Conservation (phyloP, 1,140 invertebrate genomes). For the Ceratosolen fusciceps region DNA sequence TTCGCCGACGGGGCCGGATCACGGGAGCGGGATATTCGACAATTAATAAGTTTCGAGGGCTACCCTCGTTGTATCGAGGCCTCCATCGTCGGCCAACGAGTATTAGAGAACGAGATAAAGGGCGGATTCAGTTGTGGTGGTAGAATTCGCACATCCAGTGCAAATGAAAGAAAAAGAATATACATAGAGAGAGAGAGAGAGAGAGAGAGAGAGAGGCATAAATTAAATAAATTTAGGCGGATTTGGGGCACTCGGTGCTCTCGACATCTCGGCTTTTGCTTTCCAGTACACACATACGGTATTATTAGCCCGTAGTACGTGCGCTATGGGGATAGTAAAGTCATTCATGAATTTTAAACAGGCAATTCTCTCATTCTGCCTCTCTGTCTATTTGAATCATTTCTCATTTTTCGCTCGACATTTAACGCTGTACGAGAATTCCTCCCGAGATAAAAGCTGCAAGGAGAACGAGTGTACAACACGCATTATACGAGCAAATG, state of each 20-base stretch:
- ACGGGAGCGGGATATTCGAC: conserved; percentile 62
- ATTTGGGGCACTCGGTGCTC: conserved; percentile 58
- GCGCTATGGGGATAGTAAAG: conserved; percentile 55
- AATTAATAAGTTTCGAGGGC: conserved; percentile 64
- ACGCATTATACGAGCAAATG: conserved; percentile 21
- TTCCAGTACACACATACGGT: conserved; percentile 3
- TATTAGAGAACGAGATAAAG: background rate
- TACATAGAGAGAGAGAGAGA: background rate
- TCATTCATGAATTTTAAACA: conserved; percentile 73
- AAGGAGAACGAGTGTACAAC: conserved; percentile 8
- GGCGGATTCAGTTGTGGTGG: too few relatives aligned
- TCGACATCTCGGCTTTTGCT: conserved; percentile 47
- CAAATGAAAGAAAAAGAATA: background rate
- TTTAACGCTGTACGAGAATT: conserved; percentile 44
- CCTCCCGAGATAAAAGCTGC: conserved; percentile 49
- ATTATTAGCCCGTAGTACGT: too few relatives aligned
- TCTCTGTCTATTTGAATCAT: conserved; percentile 60
- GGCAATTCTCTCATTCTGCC: conserved; percentile 36
- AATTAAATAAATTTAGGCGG: conserved; percentile 50
- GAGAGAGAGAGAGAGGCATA: conserved; percentile 6
- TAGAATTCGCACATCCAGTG: background rate
- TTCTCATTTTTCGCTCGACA: conserved; percentile 69
- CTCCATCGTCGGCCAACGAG: too few relatives aligned
- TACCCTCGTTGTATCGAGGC: conserved; percentile 38
- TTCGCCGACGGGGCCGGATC: conserved; percentile 19